Evolutionary conservation across 2,797 vertebrate species (phyloP).

Genomic region (Trematomus bernacchii): DNA sequence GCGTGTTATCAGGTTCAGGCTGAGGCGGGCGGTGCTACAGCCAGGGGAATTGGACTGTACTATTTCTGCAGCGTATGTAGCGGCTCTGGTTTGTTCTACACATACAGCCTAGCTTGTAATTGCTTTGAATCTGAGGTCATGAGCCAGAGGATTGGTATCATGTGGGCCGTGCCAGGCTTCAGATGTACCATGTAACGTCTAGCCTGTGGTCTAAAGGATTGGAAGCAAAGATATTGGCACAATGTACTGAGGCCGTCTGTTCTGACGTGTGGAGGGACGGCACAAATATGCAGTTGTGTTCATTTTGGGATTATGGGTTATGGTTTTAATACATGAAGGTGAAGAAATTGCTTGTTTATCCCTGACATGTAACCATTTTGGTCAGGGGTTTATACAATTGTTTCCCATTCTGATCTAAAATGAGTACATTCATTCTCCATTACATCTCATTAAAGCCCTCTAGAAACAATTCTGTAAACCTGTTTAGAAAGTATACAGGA

Average conservation of each 20-base stretch:
- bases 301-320: slow-evolving; percentile 47
- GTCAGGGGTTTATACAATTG: slow-evolving; percentile 25
- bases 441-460: slow-evolving; percentile 31
- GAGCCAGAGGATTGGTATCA: slow-evolving; percentile 65
- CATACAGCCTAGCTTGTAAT: slow-evolving; percentile 59
- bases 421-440: slow-evolving; percentile 28
- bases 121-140: slow-evolving; percentile 66
- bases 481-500: slow-evolving; percentile 34
- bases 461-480: slow-evolving; percentile 40
- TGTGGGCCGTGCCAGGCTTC: slow-evolving; percentile 57
- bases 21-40: slow-evolving; percentile 19
- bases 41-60: slow-evolving; percentile 35
- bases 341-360: slow-evolving; percentile 35
- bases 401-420: slow-evolving; percentile 25
- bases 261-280: slow-evolving; percentile 33
- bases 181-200: slow-evolving; percentile 65
- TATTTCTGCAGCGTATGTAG: slow-evolving; percentile 45
- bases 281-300: slow-evolving; percentile 40
- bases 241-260: slow-evolving; percentile 31
- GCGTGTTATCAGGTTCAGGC: slow-evolving; percentile 38
- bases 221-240: slow-evolving; percentile 57
- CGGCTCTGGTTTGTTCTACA: slow-evolving; percentile 33
- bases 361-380: slow-evolving; percentile 34
- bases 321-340: slow-evolving; percentile 35
- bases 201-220: slow-evolving; percentile 67